Percentiles rank a stretch among this genome's conserved stretches.
These are phyloP conservation scores for Ostrea edulis DNA, from an alignment of 1,140 invertebrate species.

Conservation along the genomic window DNA sequence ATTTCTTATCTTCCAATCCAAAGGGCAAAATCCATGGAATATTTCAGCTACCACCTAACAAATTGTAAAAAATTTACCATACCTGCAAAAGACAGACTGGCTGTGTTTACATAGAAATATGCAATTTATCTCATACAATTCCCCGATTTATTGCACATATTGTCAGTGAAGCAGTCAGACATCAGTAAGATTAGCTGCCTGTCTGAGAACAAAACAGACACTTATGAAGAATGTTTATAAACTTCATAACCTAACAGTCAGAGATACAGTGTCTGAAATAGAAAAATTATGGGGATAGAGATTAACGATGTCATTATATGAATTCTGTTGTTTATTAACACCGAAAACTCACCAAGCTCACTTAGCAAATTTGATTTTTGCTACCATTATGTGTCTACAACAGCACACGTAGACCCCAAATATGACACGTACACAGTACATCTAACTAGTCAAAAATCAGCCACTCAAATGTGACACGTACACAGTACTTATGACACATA, in stretches of 20 bases:
- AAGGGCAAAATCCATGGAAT: neutral
- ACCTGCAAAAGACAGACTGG: neutral
- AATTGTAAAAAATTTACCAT: neutral
- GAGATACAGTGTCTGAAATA: slow-evolving; percentile 8
- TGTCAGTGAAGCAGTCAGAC: slow-evolving; percentile 9
- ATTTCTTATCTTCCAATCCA: slow-evolving; percentile 17
- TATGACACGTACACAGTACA: no score
- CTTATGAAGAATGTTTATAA: neutral
- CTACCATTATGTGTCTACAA: neutral
- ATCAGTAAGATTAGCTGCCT: neutral
- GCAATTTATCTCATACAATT: slow-evolving; percentile 5
- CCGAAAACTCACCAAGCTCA: neutral
- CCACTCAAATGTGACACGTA: no score
- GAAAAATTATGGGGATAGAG: neutral
- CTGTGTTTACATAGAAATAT: slow-evolving; percentile 17
- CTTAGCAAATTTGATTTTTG: neutral
- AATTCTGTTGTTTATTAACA: slow-evolving; percentile 19
- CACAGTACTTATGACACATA: no score
- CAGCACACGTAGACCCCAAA: neutral
- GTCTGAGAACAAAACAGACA: neutral
- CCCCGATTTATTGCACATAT: neutral
- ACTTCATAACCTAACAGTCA: neutral
- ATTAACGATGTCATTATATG: slow-evolving; percentile 1
- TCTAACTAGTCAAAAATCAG: no score
- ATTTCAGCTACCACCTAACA: slow-evolving; percentile 9